Percentiles rank a stretch among this genome's conserved stretches.
phyloP scores from a whole-genome alignment of 1,140 invertebrate genomes.

The Carcinoscorpius rotundicauda region DNA sequence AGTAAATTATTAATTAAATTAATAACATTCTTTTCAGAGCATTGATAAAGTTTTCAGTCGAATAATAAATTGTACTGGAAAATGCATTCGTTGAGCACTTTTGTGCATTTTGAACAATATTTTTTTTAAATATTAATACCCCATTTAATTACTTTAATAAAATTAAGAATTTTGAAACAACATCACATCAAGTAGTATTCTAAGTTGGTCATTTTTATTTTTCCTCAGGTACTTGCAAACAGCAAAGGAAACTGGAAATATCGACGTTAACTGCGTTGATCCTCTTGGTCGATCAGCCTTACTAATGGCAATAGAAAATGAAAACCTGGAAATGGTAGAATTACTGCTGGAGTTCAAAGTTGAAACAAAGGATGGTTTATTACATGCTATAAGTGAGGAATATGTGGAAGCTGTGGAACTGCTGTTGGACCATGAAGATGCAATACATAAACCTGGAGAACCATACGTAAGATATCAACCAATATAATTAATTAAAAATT shows the following conservation, averaged over 20 bases:
- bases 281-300: slow-evolving; percentile 81
- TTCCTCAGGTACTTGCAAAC: slow-evolving; percentile 57
- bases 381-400: slow-evolving; percentile 94
- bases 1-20: too few species aligned
- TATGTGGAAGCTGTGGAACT: slow-evolving; percentile 97
- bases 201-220: slow-evolving; percentile 9
- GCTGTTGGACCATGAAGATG: slow-evolving; percentile 82
- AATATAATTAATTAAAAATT: too few species aligned
- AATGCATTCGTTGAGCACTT: too few species aligned
- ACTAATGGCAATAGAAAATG: slow-evolving; percentile 96
- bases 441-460: slow-evolving; percentile 57
- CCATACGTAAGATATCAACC: slow-evolving; percentile 50
- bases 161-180: not conserved
- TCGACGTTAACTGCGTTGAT: slow-evolving; percentile 97
- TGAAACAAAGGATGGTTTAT: slow-evolving; percentile 82
- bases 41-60: too few species aligned
- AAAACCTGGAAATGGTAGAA: slow-evolving; percentile 98
- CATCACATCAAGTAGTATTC: not conserved
- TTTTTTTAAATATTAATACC: not conserved
- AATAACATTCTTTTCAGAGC: too few species aligned
- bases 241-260: slow-evolving; percentile 55
- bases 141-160: slow-evolving; percentile 5
- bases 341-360: slow-evolving; percentile 72
- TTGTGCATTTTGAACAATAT: not conserved
- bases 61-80: too few species aligned